Conservation (phyloP, 2,888 invertebrate genomes). For the Sarcophaga subvicina region DNA sequence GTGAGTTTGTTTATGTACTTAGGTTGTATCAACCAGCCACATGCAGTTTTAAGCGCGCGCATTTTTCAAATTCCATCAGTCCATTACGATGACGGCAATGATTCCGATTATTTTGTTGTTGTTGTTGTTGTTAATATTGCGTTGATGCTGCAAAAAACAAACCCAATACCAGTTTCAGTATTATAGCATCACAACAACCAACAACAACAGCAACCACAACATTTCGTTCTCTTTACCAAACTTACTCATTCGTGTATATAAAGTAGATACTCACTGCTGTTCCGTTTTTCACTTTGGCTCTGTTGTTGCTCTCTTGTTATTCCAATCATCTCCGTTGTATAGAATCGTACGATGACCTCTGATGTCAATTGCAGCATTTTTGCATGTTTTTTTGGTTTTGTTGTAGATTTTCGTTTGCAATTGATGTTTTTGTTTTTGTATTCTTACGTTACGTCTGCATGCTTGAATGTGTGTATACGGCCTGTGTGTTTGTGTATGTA, state of each 20-base stretch:
- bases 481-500: not conserved
- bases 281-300: not conserved
- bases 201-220: conserved; percentile 36
- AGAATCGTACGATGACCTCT: conserved; percentile 69
- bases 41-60: conserved; percentile 64
- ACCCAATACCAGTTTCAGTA: conserved; percentile 38
- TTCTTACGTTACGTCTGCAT: conserved; percentile 39
- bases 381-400: conserved; percentile 25
- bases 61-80: conserved; percentile 67
- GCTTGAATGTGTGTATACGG: not conserved
- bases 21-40: not conserved
- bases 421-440: conserved; percentile 52
- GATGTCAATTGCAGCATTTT: conserved; percentile 67
- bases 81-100: conserved; percentile 28
- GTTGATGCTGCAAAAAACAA: conserved; percentile 32
- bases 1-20: conserved; percentile 7
- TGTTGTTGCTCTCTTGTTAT: conserved; percentile 21
- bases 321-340: conserved; percentile 52
- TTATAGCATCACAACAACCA: conserved; percentile 26
- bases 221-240: conserved; percentile 40
- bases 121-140: not conserved
- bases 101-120: conserved; percentile 32
- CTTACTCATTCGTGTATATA: not conserved
- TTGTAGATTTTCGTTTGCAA: conserved; percentile 45
- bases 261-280: conserved; percentile 1